phyloP scores from a whole-genome alignment of 1,140 invertebrate genomes.

The Hyles vespertilio region DNA sequence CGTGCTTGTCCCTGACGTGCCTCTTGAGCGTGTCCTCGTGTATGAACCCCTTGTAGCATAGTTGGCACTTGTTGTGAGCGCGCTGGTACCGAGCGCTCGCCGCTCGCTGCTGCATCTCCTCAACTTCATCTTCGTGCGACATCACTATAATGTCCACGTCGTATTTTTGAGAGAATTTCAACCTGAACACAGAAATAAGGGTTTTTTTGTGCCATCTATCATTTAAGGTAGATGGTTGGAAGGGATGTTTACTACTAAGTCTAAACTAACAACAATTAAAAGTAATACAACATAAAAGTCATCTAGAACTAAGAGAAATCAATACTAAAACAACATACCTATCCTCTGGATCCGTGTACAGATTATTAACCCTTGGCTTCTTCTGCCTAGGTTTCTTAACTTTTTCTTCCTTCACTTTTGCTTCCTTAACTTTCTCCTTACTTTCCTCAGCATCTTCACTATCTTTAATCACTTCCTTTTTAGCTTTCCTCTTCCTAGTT shows the following conservation, averaged over 20 bases:
- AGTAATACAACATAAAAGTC: too few species aligned
- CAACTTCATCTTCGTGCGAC: constrained; percentile 4
- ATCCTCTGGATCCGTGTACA: constrained; percentile 6
- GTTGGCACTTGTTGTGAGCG: constrained; percentile 5
- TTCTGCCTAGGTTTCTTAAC: background rate
- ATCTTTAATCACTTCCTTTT: background rate
- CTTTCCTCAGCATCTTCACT: background rate
- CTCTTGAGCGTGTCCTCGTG: constrained; percentile 7
- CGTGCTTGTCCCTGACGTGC: constrained; percentile 7
- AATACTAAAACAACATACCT: background rate
- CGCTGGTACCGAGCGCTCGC: constrained; percentile 2
- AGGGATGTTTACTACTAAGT: too few species aligned
- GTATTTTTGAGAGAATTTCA: constrained; percentile 6
- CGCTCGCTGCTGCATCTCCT: constrained; percentile 5
- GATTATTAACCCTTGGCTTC: constrained; percentile 3
- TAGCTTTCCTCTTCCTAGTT: background rate
- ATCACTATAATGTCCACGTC: constrained; percentile 10
- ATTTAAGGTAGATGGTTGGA: too few species aligned
- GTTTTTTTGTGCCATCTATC: too few species aligned
- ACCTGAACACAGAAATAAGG: too few species aligned
- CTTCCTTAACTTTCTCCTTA: background rate
- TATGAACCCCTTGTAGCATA: constrained; percentile 6
- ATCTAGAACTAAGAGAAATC: too few species aligned
- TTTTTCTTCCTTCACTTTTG: constrained; percentile 1
- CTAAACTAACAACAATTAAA: too few species aligned